A percentile compares a stretch with the other conserved stretches of the same genome.
Evolutionary conservation across 2,888 invertebrate species (phyloP).

Genomic region (Cryptocephalus moraei): DNA sequence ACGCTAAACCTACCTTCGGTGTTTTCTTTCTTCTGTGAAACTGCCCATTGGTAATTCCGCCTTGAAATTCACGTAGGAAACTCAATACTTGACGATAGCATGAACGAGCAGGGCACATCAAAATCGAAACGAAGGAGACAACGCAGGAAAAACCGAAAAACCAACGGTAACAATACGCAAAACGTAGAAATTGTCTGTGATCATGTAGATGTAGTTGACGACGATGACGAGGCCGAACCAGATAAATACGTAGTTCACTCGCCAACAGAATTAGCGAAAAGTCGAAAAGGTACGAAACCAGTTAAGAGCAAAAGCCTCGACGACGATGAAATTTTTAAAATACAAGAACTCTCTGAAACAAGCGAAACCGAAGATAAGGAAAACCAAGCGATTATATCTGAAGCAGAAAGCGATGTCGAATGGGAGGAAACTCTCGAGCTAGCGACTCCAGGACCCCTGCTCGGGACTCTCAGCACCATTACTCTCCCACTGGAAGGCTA

Average conservation of each 20-base stretch:
- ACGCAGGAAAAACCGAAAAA: constrained; percentile 14
- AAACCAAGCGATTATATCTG: constrained; percentile 46
- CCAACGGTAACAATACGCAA: constrained; percentile 9
- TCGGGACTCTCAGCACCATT: constrained; percentile 34
- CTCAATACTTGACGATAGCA: constrained; percentile 7
- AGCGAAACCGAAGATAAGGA: constrained; percentile 26
- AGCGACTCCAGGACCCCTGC: constrained; percentile 28
- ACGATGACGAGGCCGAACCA: constrained; percentile 5
- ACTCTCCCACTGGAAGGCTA: constrained; percentile 38
- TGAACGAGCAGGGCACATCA: constrained; percentile 16
- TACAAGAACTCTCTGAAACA: constrained; percentile 32
- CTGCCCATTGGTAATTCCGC: constrained; percentile 6
- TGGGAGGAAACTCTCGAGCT: constrained; percentile 46
- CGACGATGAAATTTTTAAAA: constrained; percentile 33
- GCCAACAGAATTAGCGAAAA: constrained; percentile 20
- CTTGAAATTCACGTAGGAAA: constrained; percentile 11
- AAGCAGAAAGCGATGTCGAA: constrained; percentile 53
- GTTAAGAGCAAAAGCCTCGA: constrained; percentile 35
- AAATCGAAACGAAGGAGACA: constrained; percentile 18
- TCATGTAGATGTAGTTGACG: constrained; percentile 1
- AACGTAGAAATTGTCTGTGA: constrained; percentile 7
- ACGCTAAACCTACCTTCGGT: constrained; percentile 3
- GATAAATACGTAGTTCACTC: constrained; percentile 34
- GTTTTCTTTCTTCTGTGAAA: constrained; percentile 4
- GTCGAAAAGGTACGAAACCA: constrained; percentile 8